Base-by-base conservation (phyloP, 2,113 vertebrate genomes). In the Gymnorhina tibicen region DNA sequence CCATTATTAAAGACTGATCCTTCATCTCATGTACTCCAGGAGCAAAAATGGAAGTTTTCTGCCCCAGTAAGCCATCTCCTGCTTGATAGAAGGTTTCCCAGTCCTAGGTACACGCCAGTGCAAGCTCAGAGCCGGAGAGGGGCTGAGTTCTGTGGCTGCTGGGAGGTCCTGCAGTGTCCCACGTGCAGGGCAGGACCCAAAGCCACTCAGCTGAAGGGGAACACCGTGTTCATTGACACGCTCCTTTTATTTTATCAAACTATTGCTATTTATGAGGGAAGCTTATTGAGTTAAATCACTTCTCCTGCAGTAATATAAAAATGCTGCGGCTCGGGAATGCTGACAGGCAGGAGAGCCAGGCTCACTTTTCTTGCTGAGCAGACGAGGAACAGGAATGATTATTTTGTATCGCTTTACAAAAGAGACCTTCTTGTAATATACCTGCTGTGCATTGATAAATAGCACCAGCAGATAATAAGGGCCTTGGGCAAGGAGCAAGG, bases 361-460 rank as follows among this genome's bases (percentile, higher is more conserved):
- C 84, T 88, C 53, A 44, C 92, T 93, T 88, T 69, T 75, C 92
- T 87, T 82, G 59, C 70, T 33, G 93, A 85, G 86, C 90, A 91
- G 96, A 91, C 22, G 91, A 97, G 90, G 78, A 92, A 32, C 28
- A 33, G 91, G 68, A 82, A 75, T n/a, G 86, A 93, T 87, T 68
- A 89, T 72, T 91, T 83, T 16, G 47, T 63, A 50, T 90, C 39
- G 70, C 93, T 96, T 95, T 83, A 91, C 16, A 0, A 79, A 73
- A 47, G 92, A 94, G 85, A 88, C 87, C 74, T 90, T 50, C 58
- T 53, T 39, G 94, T 85, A 91, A 95, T 89, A 59, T 41, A 95
- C 96, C 97, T 96, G 95, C 91, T 73, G 78, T 13, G 91, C 77
- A 42, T 74, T 90, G 95, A 93, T 91, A 91, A 96, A 96, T 77